These are phyloP conservation scores for Strigamia crassipes DNA, from an alignment of 2,888 invertebrate species.

Conservation along the genomic window DNA sequence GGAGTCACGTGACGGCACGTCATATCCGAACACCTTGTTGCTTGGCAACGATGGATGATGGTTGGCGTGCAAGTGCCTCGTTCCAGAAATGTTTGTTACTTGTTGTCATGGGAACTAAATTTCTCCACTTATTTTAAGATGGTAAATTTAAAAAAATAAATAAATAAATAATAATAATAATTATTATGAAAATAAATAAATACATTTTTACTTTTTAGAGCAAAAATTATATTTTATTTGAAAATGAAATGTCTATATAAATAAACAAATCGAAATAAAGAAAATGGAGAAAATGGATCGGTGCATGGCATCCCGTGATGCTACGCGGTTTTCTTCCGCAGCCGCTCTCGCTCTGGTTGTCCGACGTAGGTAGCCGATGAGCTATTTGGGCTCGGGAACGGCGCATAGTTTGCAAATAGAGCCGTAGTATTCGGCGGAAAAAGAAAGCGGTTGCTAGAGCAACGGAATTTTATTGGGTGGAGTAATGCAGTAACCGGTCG, in stretches of 20 bases:
- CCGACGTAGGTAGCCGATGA: neutral
- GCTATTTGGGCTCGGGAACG: neutral
- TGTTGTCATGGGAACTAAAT: constrained; percentile 1
- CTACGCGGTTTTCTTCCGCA: constrained; percentile 3
- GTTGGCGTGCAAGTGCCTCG: constrained; percentile 27
- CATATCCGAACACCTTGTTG: constrained; percentile 30
- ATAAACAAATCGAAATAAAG: no score
- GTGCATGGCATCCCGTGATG: neutral
- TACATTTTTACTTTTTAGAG: no score
- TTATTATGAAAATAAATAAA: no score
- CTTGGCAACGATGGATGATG: constrained; percentile 6
- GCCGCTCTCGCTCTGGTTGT: neutral
- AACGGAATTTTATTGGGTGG: constrained; percentile 6
- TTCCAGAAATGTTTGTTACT: constrained; percentile 23
- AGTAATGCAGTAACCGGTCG: constrained; percentile 18
- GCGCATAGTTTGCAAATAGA: neutral
- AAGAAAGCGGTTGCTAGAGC: neutral
- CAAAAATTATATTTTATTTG: no score
- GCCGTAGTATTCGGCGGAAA: no score
- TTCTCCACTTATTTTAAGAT: neutral
- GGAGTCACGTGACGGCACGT: neutral
- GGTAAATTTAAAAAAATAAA: neutral
- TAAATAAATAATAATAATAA: no score
- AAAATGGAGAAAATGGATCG: neutral
- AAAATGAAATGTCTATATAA: no score